Evolutionary conservation across 2,797 vertebrate genomes (phyloP), one percentile per base, ranked within the genome.

Genomic region (Tolypeutes matacus): DNA sequence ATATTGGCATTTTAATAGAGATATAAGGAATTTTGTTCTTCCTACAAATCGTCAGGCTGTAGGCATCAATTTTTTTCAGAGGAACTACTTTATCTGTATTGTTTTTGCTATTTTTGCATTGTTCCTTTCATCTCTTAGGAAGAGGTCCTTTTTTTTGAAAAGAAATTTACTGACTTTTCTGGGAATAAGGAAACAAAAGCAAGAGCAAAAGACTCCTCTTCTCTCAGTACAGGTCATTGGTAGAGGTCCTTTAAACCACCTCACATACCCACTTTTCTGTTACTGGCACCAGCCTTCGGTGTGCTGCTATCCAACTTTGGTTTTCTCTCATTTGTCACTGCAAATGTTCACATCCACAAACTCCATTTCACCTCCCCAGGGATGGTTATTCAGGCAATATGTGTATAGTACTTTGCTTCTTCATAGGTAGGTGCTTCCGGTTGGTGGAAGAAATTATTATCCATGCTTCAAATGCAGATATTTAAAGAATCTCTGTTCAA

Each of bases 51-150:
- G 34, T 82, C 42, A 78, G 23, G 25, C 27, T 91, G 2, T 27
- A 46, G 27, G 46, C 53, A 34, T 78, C 39, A 67, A 6, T 34
- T 39, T 39, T 42, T 95, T 78, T 95, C 42, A 60, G 27, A 86
- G 73, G 21, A 86, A 49, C 27, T 62, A 10, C 31, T 82, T 85
- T 39, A 56, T 82, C 83, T 86, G 27, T 15, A 56, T 76, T 67
- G 39, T 46, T 46, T 46, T 46, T 36, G 2, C 49, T 87, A 29
- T 58, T 87, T 93, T 93, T 77, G 10, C 36, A 42, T 89, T 78
- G 9, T 88, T 90, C 42, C 25, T 83, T 73, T 80, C 77, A 39
- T 85, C 51, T 95, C 29, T 81, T 51, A 86, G 65, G 58, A 93
- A 34, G 1, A 42, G 18, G 21, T 31, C 18, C 5, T 60, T 80